Conservation (phyloP, 2,797 vertebrate species). For the Coregonus sp. region DNA sequence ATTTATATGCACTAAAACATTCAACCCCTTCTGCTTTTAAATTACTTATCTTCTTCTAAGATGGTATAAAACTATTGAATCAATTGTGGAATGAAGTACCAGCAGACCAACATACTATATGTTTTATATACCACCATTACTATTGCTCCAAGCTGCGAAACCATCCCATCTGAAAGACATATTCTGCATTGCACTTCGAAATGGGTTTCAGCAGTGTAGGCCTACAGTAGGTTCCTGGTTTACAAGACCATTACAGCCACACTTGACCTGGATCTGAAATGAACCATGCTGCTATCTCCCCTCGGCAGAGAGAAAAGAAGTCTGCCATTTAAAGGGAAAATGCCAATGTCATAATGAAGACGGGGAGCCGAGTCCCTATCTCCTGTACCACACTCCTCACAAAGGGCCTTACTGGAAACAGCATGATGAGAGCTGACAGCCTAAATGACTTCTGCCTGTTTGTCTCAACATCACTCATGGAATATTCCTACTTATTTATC, state of each 20-base stretch:
- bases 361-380: neutral
- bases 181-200: neutral
- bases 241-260: neutral
- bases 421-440: slow-evolving; percentile 64
- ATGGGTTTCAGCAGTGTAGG: neutral
- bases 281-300: neutral
- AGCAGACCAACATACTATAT: neutral
- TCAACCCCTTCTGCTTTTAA: neutral
- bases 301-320: neutral
- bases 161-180: neutral
- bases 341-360: neutral
- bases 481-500: slow-evolving; percentile 65
- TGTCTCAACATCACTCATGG: slow-evolving; percentile 64
- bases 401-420: neutral
- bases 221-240: neutral
- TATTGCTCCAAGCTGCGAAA: neutral
- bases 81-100: neutral
- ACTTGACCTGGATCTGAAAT: slow-evolving; percentile 8
- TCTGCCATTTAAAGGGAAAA: neutral
- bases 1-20: neutral
- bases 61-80: neutral
- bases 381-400: neutral
- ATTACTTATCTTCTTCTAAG: neutral
- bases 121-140: neutral
- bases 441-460: slow-evolving; percentile 56